phyloP scores from a whole-genome alignment of 2,888 invertebrate species.

The Invenusta paracnida region DNA sequence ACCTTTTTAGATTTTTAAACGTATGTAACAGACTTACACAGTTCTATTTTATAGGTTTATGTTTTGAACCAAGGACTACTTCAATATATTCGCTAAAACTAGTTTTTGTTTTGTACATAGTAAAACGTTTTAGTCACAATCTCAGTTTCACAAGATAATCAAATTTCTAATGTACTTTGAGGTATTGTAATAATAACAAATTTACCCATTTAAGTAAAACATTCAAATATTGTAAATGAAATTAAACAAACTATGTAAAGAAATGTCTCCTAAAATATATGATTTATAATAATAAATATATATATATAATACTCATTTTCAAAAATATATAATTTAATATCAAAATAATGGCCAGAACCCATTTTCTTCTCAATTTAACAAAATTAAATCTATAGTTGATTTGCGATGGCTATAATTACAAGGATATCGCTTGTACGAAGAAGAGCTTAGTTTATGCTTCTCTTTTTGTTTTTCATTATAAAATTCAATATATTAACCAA shows the following conservation, averaged over 20 bases:
- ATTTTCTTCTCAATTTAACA: too few relatives aligned
- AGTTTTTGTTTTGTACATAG: neutral
- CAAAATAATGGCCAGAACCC: too few relatives aligned
- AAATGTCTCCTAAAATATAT: neutral
- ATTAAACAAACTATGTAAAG: neutral
- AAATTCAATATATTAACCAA: neutral
- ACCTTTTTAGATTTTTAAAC: neutral
- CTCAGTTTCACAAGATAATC: neutral
- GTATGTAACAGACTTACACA: neutral
- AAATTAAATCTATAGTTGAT: neutral
- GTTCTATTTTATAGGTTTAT: neutral
- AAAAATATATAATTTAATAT: too few relatives aligned
- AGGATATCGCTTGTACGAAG: neutral
- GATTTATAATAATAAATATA: too few relatives aligned
- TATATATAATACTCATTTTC: too few relatives aligned
- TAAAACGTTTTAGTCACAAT: neutral
- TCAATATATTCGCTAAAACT: neutral
- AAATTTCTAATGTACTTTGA: neutral
- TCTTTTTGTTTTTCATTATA: neutral
- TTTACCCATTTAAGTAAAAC: too few relatives aligned
- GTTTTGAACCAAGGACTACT: neutral
- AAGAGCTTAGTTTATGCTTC: neutral
- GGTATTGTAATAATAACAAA: neutral
- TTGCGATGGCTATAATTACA: neutral
- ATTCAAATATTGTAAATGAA: neutral